Percentiles rank a stretch among this genome's conserved stretches.
These are phyloP conservation scores for Mionectes macconnelli DNA, from an alignment of 2,113 vertebrate species.

Conservation along the genomic window DNA sequence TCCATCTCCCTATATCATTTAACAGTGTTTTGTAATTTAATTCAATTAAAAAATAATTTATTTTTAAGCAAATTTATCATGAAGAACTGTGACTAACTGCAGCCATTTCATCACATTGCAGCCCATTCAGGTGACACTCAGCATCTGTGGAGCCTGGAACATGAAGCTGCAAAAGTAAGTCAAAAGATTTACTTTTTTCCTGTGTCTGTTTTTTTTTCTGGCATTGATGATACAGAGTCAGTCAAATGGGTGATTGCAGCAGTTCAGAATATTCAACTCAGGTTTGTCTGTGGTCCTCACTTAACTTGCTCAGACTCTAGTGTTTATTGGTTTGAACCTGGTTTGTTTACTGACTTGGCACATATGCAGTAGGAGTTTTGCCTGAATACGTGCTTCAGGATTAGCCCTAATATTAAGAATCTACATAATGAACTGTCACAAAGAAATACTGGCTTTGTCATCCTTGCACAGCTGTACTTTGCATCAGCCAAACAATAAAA, in stretches of 20 bases:
- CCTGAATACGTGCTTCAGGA: neutral
- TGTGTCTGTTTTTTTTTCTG: neutral
- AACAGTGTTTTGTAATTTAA: neutral
- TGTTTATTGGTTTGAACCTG: neutral
- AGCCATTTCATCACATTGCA: neutral
- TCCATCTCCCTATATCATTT: neutral
- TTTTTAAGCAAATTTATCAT: neutral
- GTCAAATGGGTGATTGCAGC: neutral
- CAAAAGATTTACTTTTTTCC: neutral
- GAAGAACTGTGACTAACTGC: neutral
- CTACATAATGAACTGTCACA: constrained; percentile 12
- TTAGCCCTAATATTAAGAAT: constrained; percentile 4
- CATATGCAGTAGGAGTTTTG: neutral
- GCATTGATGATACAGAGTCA: neutral
- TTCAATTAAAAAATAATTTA: neutral
- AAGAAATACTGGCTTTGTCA: constrained; percentile 9
- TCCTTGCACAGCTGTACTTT: constrained; percentile 14
- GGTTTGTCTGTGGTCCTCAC: neutral
- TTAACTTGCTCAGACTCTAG: neutral
- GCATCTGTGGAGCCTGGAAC: accelerated
- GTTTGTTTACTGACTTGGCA: neutral
- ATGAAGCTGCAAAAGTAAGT: neutral
- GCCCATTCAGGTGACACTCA: neutral
- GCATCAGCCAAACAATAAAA: constrained; percentile 8
- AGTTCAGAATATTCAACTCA: neutral